Conservation (phyloP, 2,888 invertebrate genomes). For the Ophion costatus region DNA sequence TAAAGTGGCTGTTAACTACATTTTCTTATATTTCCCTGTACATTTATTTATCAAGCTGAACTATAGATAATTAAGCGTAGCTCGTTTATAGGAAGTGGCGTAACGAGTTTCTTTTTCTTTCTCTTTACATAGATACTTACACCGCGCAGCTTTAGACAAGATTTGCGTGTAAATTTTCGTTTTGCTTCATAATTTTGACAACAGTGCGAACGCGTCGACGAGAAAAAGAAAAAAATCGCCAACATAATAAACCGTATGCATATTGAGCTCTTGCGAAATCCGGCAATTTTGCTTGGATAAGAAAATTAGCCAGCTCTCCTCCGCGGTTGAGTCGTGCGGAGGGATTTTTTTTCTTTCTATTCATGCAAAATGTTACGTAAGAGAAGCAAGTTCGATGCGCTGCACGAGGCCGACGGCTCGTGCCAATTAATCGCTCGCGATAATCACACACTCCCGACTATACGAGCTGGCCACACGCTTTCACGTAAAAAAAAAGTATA, state of each 20-base stretch:
- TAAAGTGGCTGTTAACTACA: background rate
- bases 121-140: background rate
- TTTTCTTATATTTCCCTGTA: background rate
- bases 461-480: conserved; percentile 64
- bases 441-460: conserved; percentile 62
- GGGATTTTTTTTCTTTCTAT: conserved; percentile 37
- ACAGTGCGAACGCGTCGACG: background rate
- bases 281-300: conserved; percentile 42
- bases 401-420: conserved; percentile 44
- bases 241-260: background rate
- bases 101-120: background rate
- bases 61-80: background rate
- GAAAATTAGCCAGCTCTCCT: conserved; percentile 33
- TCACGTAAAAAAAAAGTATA: conserved; percentile 60
- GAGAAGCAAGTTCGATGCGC: conserved; percentile 28
- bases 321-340: conserved; percentile 12
- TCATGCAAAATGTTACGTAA: conserved; percentile 65
- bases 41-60: background rate
- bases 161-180: background rate
- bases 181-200: background rate
- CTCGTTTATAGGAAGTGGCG: background rate
- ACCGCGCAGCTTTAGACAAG: background rate
- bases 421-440: conserved; percentile 69
- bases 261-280: conserved; percentile 26
- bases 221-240: background rate